Base-by-base conservation (phyloP, 2,797 vertebrate species). In the Rhinoraja longicauda region DNA sequence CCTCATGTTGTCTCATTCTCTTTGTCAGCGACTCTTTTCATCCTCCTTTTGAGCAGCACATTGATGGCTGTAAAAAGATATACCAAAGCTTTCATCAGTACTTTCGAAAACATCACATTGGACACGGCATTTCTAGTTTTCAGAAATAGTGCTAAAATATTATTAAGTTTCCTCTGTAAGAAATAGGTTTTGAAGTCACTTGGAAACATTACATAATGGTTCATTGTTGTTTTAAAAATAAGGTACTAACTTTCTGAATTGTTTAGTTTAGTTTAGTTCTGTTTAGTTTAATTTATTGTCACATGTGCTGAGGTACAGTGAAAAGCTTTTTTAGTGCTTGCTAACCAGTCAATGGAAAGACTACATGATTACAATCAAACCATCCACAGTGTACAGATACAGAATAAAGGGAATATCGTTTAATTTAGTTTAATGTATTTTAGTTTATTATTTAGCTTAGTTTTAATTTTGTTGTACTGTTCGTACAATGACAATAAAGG, bases 1-100 rank as follows among this genome's bases (percentile, higher is more conserved):
- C 90, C 90, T 75, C 90, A 92, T 92, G 90, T 73, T 92, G 90
- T 92, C 70, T 53, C 21, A 45, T 45, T 91, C 90, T 26, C 67
- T 73, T 92, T 75, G 90, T 72, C 64, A 91, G 70, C 90, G 75
- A 72, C 24, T 82, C 90, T 73, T 24, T 91, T 91, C 32, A 64
- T 36, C 84, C 59, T 6, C n/a, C 84, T 88, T 88, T 36, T 75
- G 36, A 92, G 67, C 67, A 29, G 70, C n/a, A 26, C 72, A 45
- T 13, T 92, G 67, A 92, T 75, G 90, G 62, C 0, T 92, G 67
- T 73, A 92, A 73, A 72, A 92, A 92, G 90, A 92, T 73, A 75
- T 75, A 73, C 39, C 90, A 72, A 92, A 92, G 67, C 90, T 92
- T 92, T 92, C 90, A 92, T 75, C 90, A 32, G 70, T 45, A 75